Percentiles rank a stretch among this genome's conserved stretches.
These are phyloP conservation scores for Drosophila emarginata DNA, from an alignment of 2,888 invertebrate genomes.

Conservation along the genomic window DNA sequence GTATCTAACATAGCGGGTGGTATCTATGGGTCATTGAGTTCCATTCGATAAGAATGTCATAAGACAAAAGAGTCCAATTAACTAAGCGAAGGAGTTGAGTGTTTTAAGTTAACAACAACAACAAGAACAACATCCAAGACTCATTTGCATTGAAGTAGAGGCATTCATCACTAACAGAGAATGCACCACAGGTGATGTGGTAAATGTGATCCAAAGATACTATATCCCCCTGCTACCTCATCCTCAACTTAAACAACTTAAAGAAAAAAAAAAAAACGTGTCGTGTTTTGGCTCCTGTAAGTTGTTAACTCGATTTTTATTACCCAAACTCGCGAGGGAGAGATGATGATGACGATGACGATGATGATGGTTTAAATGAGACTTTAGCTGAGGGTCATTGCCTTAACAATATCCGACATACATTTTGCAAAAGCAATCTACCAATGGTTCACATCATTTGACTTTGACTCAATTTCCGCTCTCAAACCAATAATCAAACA, in stretches of 20 bases:
- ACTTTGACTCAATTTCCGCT: conserved; percentile 39
- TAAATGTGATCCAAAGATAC: conserved; percentile 17
- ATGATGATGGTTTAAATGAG: conserved; percentile 26
- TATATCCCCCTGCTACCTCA: neutral
- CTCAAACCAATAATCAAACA: conserved; percentile 47
- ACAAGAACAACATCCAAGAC: conserved; percentile 3
- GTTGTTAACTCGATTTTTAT: conserved; percentile 70
- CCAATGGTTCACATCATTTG: conserved; percentile 35
- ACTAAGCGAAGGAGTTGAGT: conserved; percentile 47
- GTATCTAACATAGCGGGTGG: conserved; percentile 34
- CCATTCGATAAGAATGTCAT: conserved; percentile 71
- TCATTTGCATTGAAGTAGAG: conserved; percentile 37
- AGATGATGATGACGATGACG: neutral
- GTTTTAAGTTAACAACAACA: neutral
- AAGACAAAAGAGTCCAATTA: conserved; percentile 77
- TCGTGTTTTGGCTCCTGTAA: conserved; percentile 58
- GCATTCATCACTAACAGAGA: conserved; percentile 24
- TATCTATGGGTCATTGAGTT: conserved; percentile 23
- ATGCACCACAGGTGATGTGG: neutral
- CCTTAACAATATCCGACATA: conserved; percentile 14
- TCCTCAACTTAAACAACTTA: neutral
- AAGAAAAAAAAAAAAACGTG: conserved; percentile 24
- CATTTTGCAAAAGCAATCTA: conserved; percentile 24
- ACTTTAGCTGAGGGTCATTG: neutral
- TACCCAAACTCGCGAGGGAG: conserved; percentile 35